These are phyloP conservation scores for Phaetusa simplex DNA, from an alignment of 2,113 vertebrate species.

Conservation along the genomic window DNA sequence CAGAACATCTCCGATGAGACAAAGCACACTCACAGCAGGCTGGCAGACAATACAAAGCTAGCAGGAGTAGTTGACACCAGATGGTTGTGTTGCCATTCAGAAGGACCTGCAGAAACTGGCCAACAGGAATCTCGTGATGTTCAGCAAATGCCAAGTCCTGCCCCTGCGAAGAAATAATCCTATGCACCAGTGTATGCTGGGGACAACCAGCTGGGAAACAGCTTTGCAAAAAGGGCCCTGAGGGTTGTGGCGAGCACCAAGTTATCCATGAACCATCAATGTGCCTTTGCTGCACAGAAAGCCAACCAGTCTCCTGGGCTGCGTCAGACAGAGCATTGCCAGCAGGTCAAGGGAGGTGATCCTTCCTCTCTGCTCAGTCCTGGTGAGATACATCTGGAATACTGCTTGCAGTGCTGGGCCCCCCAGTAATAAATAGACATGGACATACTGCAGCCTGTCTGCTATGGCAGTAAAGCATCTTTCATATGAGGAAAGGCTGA, in stretches of 20 bases:
- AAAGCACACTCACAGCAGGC: neutral
- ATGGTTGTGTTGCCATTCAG: neutral
- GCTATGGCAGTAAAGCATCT: neutral
- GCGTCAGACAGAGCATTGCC: neutral
- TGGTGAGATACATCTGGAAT: neutral
- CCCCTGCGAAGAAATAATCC: neutral
- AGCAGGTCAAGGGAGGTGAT: neutral
- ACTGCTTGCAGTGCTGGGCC: neutral
- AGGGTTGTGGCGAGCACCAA: neutral
- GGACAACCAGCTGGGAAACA: neutral
- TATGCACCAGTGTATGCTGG: neutral
- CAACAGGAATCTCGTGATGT: neutral
- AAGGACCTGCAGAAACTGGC: neutral
- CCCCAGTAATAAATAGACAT: neutral
- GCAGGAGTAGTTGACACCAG: neutral
- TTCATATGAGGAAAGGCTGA: neutral
- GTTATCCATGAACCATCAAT: neutral
- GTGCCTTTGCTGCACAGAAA: neutral
- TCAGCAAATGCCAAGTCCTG: neutral
- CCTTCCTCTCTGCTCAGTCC: neutral
- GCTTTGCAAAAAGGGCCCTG: neutral
- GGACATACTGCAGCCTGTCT: neutral
- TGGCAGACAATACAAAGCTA: neutral
- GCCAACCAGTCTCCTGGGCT: neutral
- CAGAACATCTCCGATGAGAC: neutral